Evolutionary conservation across 64 coral and sea anemone species (phyloP), one percentile per base, ranked within the genome.

Genomic region (Pocillopora verrucosa): DNA sequence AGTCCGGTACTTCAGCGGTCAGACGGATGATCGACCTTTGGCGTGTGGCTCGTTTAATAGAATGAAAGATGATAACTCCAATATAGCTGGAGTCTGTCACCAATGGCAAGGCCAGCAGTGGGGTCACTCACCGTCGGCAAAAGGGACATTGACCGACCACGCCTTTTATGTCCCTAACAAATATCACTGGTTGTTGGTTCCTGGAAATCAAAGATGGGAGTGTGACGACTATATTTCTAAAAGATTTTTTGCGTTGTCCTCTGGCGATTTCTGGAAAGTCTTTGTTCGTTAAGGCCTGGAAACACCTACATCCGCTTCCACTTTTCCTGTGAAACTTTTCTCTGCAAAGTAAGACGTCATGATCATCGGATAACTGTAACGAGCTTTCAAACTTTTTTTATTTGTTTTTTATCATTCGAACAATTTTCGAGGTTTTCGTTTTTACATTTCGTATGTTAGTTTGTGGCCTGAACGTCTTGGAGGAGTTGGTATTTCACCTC

Each of bases 181-280:
- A 38, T 78, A 78, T 58, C 76, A 78, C 76, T 78, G 36, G 36
- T 16, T 78, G 36, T 16, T 78, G 36, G 38, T 36, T 58, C 56
- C 76, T n/a, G 76, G 36, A 10, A 14, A 14, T 6, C 25, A 19
- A 70, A 78, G 76, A 58, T 58, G 16, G 37, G 34, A 78, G 38
- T 82, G 79, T 12, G 79, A 82, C 36, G 79, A 82, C 59, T 16
- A 0, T 11, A 0, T 0, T 13, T 20, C 16, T 37, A 59, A n/a
- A 9, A 24, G 4, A n/a, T 62, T 45, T 45, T 45, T 45, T 45
- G 67, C 19, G 16, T 2, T 82, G 6, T 82, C 79, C 35, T 16
- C 59, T 61, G 79, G 79, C 10, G 79, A 82, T 82, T 82, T 62
- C 58, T 82, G 79, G 79, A 82, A 64, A 38, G 61, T 64, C 30